phyloP scores from a whole-genome alignment of 2,797 vertebrate genomes.

The Salmo trutta region DNA sequence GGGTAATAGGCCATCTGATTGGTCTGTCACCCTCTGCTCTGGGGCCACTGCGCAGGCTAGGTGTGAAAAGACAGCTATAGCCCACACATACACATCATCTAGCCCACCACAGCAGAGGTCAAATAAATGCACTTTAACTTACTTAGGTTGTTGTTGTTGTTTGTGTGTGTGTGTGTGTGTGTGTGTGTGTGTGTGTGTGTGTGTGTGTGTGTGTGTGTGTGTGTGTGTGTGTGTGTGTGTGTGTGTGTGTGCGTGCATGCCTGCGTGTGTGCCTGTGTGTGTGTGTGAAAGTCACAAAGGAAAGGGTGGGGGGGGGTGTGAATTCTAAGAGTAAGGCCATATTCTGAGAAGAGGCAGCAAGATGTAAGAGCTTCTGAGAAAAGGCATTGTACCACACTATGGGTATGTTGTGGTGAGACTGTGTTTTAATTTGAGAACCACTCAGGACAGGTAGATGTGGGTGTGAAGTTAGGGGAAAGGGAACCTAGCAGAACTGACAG shows the following conservation, averaged over 20 bases:
- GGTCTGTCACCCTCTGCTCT: background rate
- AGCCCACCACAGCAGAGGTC: background rate
- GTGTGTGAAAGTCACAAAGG: background rate
- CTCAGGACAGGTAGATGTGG: background rate
- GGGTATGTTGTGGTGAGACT: background rate
- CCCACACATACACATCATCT: background rate
- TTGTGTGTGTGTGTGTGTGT: background rate
- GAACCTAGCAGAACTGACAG: background rate
- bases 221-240: slow-evolving; percentile 10
- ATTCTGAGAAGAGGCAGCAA: background rate
- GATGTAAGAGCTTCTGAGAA: background rate
- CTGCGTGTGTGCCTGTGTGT: background rate
- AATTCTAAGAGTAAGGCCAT: background rate
- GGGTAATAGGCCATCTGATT: background rate
- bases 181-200: background rate
- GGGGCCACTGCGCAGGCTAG: background rate
- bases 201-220: slow-evolving; percentile 6
- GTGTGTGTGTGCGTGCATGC: background rate
- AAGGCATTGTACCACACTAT: background rate
- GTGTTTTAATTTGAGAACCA: background rate
- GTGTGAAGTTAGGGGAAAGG: background rate
- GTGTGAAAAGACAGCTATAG: slow-evolving; percentile 12
- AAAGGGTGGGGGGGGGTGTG: background rate
- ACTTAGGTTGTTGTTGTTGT: background rate
- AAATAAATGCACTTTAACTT: background rate